Evolutionary conservation across 2,888 invertebrate genomes (phyloP).

Genomic region (Drosophila mimica): DNA sequence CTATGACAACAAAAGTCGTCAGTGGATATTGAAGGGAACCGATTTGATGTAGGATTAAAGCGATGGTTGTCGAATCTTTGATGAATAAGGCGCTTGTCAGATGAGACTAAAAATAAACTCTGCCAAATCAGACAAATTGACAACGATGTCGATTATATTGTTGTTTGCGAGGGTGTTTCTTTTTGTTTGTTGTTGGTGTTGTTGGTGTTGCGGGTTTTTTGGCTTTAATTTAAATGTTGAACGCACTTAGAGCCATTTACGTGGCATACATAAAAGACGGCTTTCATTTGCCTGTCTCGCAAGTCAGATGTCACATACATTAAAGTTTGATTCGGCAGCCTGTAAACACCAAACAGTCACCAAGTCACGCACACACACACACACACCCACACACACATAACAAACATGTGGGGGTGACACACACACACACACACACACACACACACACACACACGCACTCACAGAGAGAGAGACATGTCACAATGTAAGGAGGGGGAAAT

Average conservation of each 20-base stretch:
- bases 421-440: slow-evolving; percentile 18
- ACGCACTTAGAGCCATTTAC: slow-evolving; percentile 56
- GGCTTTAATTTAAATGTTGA: slow-evolving; percentile 52
- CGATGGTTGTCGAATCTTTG: neutral
- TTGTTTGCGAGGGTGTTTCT: neutral
- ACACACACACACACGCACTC: slow-evolving; percentile 18
- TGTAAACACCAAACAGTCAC: slow-evolving; percentile 66
- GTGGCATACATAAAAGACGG: slow-evolving; percentile 44
- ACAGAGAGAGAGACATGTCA: slow-evolving; percentile 51
- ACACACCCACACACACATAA: slow-evolving; percentile 20
- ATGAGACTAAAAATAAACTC: neutral
- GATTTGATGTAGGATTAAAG: neutral
- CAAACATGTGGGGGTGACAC: slow-evolving; percentile 16
- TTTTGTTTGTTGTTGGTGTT: neutral
- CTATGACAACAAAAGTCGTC: neutral
- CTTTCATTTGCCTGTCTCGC: slow-evolving; percentile 32
- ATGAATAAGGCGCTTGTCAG: neutral
- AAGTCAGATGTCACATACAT: slow-evolving; percentile 66
- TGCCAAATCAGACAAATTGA: slow-evolving; percentile 2
- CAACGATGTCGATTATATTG: slow-evolving; percentile 6
- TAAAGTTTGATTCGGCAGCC: slow-evolving; percentile 70
- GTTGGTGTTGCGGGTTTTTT: slow-evolving; percentile 9
- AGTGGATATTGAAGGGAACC: neutral
- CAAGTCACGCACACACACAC: slow-evolving; percentile 63
- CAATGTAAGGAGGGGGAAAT: slow-evolving; percentile 2